Base-by-base conservation (phyloP, 2,797 vertebrate species). In the Paratrypauchen microcephalus region DNA sequence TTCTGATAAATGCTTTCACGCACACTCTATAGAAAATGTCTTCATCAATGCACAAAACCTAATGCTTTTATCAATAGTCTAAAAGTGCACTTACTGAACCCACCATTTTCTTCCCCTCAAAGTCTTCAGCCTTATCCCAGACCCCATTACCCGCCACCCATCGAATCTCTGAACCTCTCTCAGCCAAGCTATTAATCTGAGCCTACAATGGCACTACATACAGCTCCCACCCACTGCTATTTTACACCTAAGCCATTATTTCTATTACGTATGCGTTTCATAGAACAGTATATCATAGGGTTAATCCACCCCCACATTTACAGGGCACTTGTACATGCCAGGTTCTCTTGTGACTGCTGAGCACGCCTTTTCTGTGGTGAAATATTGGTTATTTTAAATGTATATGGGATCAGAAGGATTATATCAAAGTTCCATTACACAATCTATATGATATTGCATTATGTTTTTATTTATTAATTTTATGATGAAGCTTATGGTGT, bases 121-220 rank as follows among this genome's bases (percentile, higher is more conserved):
- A 41, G 13, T 61, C 59, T 41, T 39, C 59, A 61, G 32, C 59
- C 12, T 23, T 21, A 36, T 41, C 30, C 32, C 36, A 39, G 59
- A 61, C 59, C 4, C 32, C n/a, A 61, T 61, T 61, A 61, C 59
- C 59, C 6, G 2, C 19, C n/a, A 5, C 18, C 32, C 18, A 60
- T n/a, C 32, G 32, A 61, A 61, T 61, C n/a, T 59, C 57, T 19
- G 12, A 26, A 59, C 57, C 57, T n/a, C 28, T 59, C 28, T 19
- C 59, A 36, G 30, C 9, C 19, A 39, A 13, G 9, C 30, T 21
- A 61, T 61, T 61, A 39, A 61, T 21, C 59, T n/a, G 59, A 36
- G 12, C 5, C n/a, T 6, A 8, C 30, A 32, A 39, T 39, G 36
- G 36, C 32, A 23, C 18, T 3, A 36, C 32, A 36, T 18, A 30